Evolutionary conservation across 2,888 invertebrate species (phyloP).

Genomic region (Meteorus cinctellus): DNA sequence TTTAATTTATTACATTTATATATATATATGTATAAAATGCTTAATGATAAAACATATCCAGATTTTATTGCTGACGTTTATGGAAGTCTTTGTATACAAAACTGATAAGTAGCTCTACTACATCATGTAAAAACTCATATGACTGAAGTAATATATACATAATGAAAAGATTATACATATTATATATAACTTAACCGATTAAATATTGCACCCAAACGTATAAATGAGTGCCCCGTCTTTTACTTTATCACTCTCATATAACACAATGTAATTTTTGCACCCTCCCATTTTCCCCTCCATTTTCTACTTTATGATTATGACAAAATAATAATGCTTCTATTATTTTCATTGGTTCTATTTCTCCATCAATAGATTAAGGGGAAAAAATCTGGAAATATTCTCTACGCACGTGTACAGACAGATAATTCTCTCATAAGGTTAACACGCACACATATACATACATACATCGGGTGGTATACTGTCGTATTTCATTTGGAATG

Average conservation of each 20-base stretch:
- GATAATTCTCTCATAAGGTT: not conserved
- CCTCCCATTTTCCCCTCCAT: no score
- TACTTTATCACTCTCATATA: not conserved
- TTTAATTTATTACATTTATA: not conserved
- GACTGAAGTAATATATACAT: not conserved
- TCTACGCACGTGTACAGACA: not conserved
- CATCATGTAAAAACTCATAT: not conserved
- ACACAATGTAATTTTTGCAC: no score
- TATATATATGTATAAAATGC: not conserved
- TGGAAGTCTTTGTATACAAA: conserved; percentile 14
- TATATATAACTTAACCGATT: not conserved
- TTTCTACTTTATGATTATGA: no score
- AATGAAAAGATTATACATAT: not conserved
- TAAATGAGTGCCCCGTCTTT: not conserved
- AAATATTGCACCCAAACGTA: not conserved
- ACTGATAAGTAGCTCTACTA: conserved; percentile 10
- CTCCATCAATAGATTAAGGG: not conserved
- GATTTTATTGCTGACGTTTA: conserved; percentile 13
- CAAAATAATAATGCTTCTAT: not conserved
- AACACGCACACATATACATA: not conserved
- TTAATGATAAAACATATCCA: conserved; percentile 7
- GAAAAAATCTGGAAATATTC: not conserved
- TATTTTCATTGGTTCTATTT: not conserved
- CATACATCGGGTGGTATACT: not conserved
- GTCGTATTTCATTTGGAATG: conserved; percentile 58